Evolutionary conservation across 2,797 vertebrate genomes (phyloP), one percentile per base, ranked within the genome.

Genomic region (Thunnus albacares): DNA sequence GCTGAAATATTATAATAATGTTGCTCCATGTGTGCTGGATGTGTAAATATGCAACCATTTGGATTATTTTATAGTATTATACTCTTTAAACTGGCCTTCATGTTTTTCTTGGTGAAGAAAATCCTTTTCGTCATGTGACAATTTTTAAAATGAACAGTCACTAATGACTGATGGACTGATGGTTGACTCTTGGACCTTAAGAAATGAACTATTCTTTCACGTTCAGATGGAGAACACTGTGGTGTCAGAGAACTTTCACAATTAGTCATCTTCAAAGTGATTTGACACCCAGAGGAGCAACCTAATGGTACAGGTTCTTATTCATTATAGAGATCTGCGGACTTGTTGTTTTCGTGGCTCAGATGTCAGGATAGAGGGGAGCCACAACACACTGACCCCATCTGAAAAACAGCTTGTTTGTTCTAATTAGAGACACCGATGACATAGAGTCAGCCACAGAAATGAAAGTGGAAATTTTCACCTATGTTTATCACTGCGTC

Each of bases 351-450:
- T 71, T 81, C 63, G 69, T 67, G 65, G 35, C 56, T 83, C 77
- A 57, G 70, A 61, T 64, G 61, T 74, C 59, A 49, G 60, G 41
- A 70, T 53, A 56, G 49, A 71, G 58, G 13, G 51, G 38, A 67
- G 53, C 28, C 14, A 66, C 53, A 70, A 41, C 43, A 20, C 52
- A 24, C 65, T 87, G 89, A 86, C 81, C 87, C 77, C 55, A 67
- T 79, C 72, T 85, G 24, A 85, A 38, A 80, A 59, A 66, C 52
- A 1, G 60, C 53, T 80, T 79, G 77, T 79, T 88, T 79, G 57
- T 82, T 85, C 77, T 88, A 89, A 92, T 92, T 86, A 78, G 73
- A 87, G 70, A 66, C 76, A 80, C 24, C n/a, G 58, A 65, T 49
- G 73, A 58, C 49, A 67, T 5, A 1, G 30, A 80, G 73, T 69